These are phyloP conservation scores for Hippopotamus amphibius DNA, from an alignment of 2,113 vertebrate genomes.

Conservation along the genomic window DNA sequence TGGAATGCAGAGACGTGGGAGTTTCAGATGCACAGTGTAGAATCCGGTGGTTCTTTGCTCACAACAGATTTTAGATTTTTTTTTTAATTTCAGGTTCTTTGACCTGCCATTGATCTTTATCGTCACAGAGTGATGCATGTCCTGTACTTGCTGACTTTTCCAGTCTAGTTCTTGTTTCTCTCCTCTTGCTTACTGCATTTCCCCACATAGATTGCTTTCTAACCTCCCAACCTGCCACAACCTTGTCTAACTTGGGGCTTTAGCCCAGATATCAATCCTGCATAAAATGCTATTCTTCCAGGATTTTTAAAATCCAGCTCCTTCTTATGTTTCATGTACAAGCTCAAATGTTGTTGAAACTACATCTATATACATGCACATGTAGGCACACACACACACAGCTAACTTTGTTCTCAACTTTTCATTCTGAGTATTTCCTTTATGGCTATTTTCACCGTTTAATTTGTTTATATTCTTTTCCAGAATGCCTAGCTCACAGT, in stretches of 20 bases:
- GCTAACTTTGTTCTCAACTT: not conserved
- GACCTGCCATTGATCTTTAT: not conserved
- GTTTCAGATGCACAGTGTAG: not conserved
- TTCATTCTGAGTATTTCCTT: not conserved
- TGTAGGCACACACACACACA: not conserved
- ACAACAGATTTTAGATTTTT: not conserved
- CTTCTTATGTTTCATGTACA: not conserved
- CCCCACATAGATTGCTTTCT: not conserved
- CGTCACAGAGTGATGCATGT: not conserved
- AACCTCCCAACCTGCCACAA: not conserved
- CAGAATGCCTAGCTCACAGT: not conserved
- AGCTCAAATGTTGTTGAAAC: not conserved
- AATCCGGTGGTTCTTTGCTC: not conserved
- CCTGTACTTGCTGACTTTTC: not conserved
- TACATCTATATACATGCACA: rapidly evolving
- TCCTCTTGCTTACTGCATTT: not conserved
- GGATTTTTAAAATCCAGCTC: not conserved
- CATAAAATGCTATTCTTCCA: not conserved
- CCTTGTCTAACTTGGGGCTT: not conserved
- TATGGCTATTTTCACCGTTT: not conserved
- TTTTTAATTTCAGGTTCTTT: not conserved
- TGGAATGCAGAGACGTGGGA: not conserved
- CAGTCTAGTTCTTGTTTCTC: not conserved
- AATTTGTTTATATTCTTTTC: not conserved
- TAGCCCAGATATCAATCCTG: not conserved